phyloP scores from a whole-genome alignment of 1,140 invertebrate species.

The Chionoecetes opilio region DNA sequence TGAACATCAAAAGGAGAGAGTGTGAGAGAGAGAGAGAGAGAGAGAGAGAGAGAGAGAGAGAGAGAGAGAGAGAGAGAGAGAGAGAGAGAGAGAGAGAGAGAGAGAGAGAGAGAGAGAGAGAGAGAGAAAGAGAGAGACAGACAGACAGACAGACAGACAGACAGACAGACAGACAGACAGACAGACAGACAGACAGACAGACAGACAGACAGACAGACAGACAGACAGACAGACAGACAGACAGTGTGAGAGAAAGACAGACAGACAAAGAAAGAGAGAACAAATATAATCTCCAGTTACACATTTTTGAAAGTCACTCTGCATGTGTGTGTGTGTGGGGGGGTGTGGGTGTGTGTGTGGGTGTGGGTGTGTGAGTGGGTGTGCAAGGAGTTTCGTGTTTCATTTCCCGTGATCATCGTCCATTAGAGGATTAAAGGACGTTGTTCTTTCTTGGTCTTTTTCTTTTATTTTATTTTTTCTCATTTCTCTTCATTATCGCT shows the following conservation, averaged over 20 bases:
- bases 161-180: neutral
- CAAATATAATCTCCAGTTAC: neutral
- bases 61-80: conserved; percentile 8
- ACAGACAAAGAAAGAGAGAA: neutral
- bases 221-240: neutral
- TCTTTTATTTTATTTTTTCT: neutral
- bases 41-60: conserved; percentile 8
- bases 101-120: conserved; percentile 27
- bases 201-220: neutral
- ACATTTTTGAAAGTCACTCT: neutral
- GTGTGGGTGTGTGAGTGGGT: neutral
- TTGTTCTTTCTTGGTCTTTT: conserved; percentile 7
- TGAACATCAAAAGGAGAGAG: neutral
- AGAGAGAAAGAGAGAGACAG: neutral
- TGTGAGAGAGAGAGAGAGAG: conserved; percentile 22
- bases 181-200: too few species aligned
- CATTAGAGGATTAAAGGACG: neutral
- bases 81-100: neutral
- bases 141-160: neutral
- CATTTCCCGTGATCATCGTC: neutral
- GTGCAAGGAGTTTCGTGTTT: neutral
- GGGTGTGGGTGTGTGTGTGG: neutral
- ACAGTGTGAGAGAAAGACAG: neutral
- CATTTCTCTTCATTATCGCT: neutral
- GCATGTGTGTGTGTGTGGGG: neutral